Evolutionary conservation across 2,113 vertebrate genomes (phyloP).

Genomic region (Triplophysa rosa): DNA sequence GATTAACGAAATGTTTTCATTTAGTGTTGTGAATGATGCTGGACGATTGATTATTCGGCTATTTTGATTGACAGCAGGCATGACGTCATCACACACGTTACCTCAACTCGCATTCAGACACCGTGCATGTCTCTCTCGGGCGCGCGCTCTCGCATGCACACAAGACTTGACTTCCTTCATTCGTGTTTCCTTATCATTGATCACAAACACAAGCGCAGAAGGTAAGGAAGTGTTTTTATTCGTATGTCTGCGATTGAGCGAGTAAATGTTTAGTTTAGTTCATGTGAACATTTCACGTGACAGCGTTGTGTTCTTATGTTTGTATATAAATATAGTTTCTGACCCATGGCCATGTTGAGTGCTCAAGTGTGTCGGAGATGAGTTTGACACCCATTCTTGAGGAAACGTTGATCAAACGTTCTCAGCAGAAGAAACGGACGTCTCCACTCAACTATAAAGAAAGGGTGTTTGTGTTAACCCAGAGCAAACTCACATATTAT

Average conservation of each 20-base stretch:
- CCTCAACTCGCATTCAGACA: too few species aligned
- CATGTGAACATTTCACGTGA: too few species aligned
- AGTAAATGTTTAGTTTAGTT: too few species aligned
- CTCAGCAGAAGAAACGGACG: conserved; percentile 92
- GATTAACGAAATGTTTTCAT: too few species aligned
- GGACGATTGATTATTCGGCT: too few species aligned
- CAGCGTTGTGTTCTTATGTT: too few species aligned
- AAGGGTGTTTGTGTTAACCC: conserved; percentile 88
- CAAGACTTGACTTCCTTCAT: background rate
- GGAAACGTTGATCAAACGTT: conserved; percentile 91
- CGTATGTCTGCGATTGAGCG: background rate
- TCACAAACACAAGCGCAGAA: background rate
- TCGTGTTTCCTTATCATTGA: conserved; percentile 15
- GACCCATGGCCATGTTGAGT: conserved; percentile 51
- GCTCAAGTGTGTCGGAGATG: conserved; percentile 80
- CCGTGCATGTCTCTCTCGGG: too few species aligned
- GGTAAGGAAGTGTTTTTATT: background rate
- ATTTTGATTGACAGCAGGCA: too few species aligned
- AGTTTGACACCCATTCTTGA: conserved; percentile 83
- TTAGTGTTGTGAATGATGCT: too few species aligned
- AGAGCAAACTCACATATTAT: conserved; percentile 84
- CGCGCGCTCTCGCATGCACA: too few species aligned
- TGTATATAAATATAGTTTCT: background rate
- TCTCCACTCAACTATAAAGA: conserved; percentile 95
- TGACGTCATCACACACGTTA: too few species aligned